These are phyloP conservation scores for Sciurus niger DNA, from an alignment of 2,113 vertebrate species.

Conservation along the genomic window DNA sequence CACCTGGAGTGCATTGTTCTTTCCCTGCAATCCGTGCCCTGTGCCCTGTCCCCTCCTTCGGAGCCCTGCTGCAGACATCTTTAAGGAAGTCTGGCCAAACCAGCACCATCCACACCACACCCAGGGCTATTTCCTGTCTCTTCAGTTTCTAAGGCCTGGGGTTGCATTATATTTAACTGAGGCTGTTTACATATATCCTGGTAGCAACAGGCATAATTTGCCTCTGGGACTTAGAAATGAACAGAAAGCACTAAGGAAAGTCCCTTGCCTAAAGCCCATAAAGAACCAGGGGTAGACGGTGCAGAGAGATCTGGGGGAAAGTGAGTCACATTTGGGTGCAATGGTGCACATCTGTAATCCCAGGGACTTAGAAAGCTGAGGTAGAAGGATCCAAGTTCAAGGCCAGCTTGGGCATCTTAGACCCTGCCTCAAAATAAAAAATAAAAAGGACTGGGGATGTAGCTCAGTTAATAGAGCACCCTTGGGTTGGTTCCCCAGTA, in stretches of 20 bases:
- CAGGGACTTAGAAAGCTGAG: too few relatives aligned
- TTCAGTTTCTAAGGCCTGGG: neutral
- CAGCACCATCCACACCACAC: neutral
- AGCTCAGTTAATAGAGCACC: too few relatives aligned
- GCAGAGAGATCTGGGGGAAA: too few relatives aligned
- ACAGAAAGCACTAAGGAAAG: neutral
- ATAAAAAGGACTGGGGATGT: too few relatives aligned
- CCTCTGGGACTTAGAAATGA: neutral
- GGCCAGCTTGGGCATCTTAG: too few relatives aligned
- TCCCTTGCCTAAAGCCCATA: neutral
- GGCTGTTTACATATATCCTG: neutral
- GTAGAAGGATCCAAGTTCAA: too few relatives aligned
- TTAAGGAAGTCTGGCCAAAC: conserved; percentile 41
- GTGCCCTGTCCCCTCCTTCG: neutral
- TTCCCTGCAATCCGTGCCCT: neutral
- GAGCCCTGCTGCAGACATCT: neutral
- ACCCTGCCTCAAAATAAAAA: too few relatives aligned
- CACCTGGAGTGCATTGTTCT: neutral
- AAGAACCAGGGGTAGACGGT: too few relatives aligned
- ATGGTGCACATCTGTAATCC: too few relatives aligned
- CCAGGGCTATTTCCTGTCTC: conserved; percentile 1
- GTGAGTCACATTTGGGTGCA: too few relatives aligned
- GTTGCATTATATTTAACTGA: neutral
- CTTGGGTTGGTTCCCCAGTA: too few relatives aligned
- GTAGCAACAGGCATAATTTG: neutral